Conservation (phyloP, 2,113 vertebrate species). For the Tragelaphus imberbis region DNA sequence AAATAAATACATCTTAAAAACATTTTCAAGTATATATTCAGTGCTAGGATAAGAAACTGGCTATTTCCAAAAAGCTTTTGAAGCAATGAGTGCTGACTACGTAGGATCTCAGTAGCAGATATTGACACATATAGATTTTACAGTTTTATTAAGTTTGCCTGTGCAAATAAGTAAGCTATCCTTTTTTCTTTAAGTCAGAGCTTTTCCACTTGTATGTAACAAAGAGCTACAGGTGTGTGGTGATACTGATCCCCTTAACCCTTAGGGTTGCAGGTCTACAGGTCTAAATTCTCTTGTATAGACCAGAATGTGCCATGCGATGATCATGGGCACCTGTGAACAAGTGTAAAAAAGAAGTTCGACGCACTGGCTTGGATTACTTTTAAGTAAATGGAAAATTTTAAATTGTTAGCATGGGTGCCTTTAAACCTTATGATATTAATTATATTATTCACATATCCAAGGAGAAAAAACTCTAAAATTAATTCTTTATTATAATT, state of each 20-base stretch:
- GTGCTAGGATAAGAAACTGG: not conserved
- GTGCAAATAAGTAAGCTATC: not conserved
- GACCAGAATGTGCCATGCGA: not conserved
- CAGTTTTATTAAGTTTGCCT: slow-evolving; percentile 17
- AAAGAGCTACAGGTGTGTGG: not conserved
- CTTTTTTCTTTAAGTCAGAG: not conserved
- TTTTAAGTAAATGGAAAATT: slow-evolving; percentile 15
- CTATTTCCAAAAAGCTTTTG: not conserved
- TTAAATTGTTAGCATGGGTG: not conserved
- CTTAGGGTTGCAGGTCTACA: not conserved
- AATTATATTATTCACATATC: slow-evolving; percentile 15
- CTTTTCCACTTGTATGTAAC: not conserved
- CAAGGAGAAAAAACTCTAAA: not conserved
- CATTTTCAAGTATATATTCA: not conserved
- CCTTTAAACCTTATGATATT: not conserved
- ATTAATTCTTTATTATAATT: slow-evolving; percentile 29
- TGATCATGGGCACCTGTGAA: not conserved
- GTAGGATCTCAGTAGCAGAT: not conserved
- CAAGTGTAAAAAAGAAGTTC: not conserved
- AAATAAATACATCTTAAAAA: not conserved
- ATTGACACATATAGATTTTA: not conserved
- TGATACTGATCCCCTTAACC: not conserved
- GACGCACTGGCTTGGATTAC: not conserved
- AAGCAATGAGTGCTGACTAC: not conserved
- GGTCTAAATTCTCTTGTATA: not conserved